Base-by-base conservation (phyloP, 2,113 vertebrate species). In the Leptobrachium ailaonicum region DNA sequence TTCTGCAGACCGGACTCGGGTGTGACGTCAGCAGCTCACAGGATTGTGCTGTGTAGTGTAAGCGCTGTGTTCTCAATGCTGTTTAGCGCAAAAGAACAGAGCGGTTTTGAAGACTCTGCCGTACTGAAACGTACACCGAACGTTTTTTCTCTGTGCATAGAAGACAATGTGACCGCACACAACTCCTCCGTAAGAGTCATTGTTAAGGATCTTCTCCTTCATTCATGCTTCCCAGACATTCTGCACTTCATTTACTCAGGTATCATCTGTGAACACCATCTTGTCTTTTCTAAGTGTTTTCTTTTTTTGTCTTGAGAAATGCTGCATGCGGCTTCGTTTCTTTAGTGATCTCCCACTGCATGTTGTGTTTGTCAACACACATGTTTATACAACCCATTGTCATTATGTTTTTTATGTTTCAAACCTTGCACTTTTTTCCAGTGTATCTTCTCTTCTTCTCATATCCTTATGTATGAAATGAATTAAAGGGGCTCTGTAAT, bases 171-270 rank as follows among this genome's bases (percentile, higher is more conserved):
- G 70, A 89, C 89, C 75, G 85, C 54, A 0, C 90, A 87, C 73
- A 86, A 74, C 77, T 91, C 90, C 0, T 95, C 95, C 0, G 87
- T 95, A 54, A 93, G 92, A 13, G 95, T 98, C 74, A 86, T 96
- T 54, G 96, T 99, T 82, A 98, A 97, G 90, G 96, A 99, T 58
- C 86, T 87, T 0, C 70, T 92, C 82, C 93, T 99, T 88, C 97
- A 93, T 76, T 91, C 92, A 43, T 98, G 96, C 85, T 87, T 98
- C 72, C 93, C 94, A 58, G 95, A 98, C 87, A 93, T 96, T 45
- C 94, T 99, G 70, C 95, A 92, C 93, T 99, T 99, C 89, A 95
- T 99, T 82, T 99, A 99, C 83, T 94, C 96, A 97, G 97, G 97
- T 99, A 94, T 69, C 56, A 47, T 11, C 6, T 11, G 4, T 44